Percentiles rank a stretch among this genome's conserved stretches.
phyloP scores from a whole-genome alignment of 2,797 vertebrate species.

The Ctenosaura bakeri region DNA sequence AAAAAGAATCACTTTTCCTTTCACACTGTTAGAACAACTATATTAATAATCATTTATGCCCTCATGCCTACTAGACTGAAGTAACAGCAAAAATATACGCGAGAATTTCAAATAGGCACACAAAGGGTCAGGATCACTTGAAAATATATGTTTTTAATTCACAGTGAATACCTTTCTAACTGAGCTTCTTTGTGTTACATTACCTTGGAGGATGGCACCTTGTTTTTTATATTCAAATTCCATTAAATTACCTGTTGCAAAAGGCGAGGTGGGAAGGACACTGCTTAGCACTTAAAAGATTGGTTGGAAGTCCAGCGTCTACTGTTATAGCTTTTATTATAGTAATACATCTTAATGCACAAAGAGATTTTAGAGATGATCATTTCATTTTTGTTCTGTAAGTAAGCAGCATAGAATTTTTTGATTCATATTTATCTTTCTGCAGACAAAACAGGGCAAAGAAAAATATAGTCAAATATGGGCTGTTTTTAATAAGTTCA shows the following conservation, averaged over 20 bases:
- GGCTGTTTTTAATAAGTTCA: too few relatives aligned
- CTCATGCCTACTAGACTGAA: constrained; percentile 4
- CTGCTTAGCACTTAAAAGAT: constrained; percentile 18
- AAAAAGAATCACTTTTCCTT: constrained; percentile 26
- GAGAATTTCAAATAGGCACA: not conserved
- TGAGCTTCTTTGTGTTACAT: not conserved
- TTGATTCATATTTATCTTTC: not conserved
- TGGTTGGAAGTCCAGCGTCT: not conserved
- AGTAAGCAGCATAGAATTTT: too few relatives aligned
- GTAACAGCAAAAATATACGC: not conserved
- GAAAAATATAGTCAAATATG: too few relatives aligned
- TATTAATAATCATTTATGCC: constrained; percentile 35
- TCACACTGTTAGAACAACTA: constrained; percentile 31
- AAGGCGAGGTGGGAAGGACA: not conserved
- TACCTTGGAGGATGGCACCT: constrained; percentile 15
- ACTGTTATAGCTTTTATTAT: constrained; percentile 32
- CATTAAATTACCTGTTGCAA: constrained; percentile 17
- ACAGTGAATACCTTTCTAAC: not conserved
- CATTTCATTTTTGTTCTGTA: not conserved
- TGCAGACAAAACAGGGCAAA: not conserved
- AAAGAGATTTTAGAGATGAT: not conserved
- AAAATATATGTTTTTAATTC: not conserved
- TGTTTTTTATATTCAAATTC: constrained; percentile 30
- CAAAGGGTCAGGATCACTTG: constrained; percentile 6
- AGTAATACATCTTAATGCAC: not conserved